A percentile compares a stretch with the other conserved stretches of the same genome.
phyloP scores from a whole-genome alignment of 2,113 vertebrate species.

The Pionites leucogaster region DNA sequence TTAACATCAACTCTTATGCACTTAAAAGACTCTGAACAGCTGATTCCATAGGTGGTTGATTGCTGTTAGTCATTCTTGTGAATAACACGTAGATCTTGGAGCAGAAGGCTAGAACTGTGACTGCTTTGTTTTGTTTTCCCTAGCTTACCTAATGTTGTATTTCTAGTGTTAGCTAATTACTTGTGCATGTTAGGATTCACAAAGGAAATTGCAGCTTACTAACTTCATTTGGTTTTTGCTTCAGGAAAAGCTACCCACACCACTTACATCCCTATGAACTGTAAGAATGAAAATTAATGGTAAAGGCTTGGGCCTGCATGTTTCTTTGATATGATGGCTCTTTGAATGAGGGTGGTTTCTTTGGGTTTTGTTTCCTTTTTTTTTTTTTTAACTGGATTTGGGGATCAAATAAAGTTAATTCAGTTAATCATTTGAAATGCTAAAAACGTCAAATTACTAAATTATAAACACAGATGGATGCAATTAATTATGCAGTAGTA shows the following conservation, averaged over 20 bases:
- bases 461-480: not conserved
- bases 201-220: not conserved
- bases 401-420: not conserved
- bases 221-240: not conserved
- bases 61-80: not conserved
- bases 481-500: not conserved
- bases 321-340: not conserved
- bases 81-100: not conserved
- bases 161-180: not conserved
- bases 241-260: not conserved
- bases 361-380: too few species aligned
- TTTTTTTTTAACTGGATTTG: not conserved
- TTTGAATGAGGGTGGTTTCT: not conserved
- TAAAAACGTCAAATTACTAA: not conserved
- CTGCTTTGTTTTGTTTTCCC: not conserved
- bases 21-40: not conserved
- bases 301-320: not conserved
- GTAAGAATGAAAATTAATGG: not conserved
- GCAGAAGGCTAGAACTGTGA: not conserved
- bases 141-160: not conserved
- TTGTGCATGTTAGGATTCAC: not conserved
- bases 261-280: not conserved
- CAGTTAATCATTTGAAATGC: not conserved
- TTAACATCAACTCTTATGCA: not conserved
- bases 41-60: not conserved